These are phyloP conservation scores for Melitaea cinxia DNA, from an alignment of 1,140 invertebrate genomes.

Conservation along the genomic window DNA sequence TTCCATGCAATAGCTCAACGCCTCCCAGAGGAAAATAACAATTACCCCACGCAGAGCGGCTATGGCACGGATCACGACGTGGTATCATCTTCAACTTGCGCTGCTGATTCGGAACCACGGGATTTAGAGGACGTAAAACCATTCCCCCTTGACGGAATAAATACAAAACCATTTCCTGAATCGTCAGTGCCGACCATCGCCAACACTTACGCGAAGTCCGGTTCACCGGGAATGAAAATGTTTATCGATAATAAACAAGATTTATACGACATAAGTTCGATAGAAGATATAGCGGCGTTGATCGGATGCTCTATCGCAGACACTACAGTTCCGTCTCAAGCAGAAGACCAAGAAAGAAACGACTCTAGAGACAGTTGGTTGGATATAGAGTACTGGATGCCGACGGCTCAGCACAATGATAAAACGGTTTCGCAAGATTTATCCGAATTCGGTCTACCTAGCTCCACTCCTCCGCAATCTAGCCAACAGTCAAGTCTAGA, in stretches of 20 bases:
- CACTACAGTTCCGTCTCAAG: slow-evolving; percentile 88
- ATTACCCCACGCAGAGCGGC: slow-evolving; percentile 83
- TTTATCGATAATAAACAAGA: slow-evolving; percentile 75
- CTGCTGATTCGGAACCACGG: slow-evolving; percentile 81
- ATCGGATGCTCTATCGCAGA: slow-evolving; percentile 95
- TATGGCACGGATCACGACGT: slow-evolving; percentile 85
- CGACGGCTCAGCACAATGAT: slow-evolving; percentile 83
- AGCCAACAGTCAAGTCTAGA: slow-evolving; percentile 63
- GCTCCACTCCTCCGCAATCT: slow-evolving; percentile 82
- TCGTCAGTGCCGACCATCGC: slow-evolving; percentile 53
- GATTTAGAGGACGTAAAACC: slow-evolving; percentile 83
- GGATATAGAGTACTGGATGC: slow-evolving; percentile 93
- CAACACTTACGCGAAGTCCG: slow-evolving; percentile 72
- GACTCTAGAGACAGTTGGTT: slow-evolving; percentile 90
- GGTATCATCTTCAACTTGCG: slow-evolving; percentile 86
- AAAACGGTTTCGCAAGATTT: slow-evolving; percentile 85
- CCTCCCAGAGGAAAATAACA: slow-evolving; percentile 86
- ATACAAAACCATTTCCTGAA: slow-evolving; percentile 75
- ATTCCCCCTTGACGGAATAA: slow-evolving; percentile 81
- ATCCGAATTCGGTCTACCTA: slow-evolving; percentile 85
- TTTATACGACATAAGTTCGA: slow-evolving; percentile 87
- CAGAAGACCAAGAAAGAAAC: slow-evolving; percentile 84
- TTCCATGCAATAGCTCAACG: slow-evolving; percentile 90
- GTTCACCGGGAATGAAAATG: slow-evolving; percentile 72
- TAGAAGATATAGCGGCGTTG: slow-evolving; percentile 93